Conservation (phyloP, 2,113 vertebrate genomes). For the Cryptotis parvus region DNA sequence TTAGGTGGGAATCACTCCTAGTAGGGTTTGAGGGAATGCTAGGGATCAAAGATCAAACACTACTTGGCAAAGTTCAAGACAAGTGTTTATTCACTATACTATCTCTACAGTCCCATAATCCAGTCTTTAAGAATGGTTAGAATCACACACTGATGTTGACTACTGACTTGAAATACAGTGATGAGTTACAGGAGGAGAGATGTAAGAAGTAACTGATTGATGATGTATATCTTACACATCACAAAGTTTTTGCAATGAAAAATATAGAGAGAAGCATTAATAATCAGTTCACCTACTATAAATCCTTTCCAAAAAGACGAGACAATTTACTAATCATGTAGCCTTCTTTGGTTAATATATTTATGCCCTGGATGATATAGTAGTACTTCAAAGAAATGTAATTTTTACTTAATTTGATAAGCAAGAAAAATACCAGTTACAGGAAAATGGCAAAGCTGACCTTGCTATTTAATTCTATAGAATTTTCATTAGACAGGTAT, state of each 20-base stretch:
- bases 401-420: background rate
- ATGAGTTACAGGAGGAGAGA: background rate
- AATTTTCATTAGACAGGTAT: background rate
- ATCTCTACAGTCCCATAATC: too few species aligned
- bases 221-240: background rate
- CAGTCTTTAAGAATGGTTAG: background rate
- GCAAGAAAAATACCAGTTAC: background rate
- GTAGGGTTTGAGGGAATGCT: too few species aligned
- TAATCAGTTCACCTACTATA: background rate
- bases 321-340: background rate
- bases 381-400: background rate
- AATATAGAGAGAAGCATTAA: background rate
- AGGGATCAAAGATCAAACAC: too few species aligned
- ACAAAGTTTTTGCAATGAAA: background rate
- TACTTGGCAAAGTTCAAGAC: too few species aligned
- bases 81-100: too few species aligned
- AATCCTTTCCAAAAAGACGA: background rate
- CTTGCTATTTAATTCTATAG: background rate
- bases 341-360: conserved; percentile 19
- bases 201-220: background rate
- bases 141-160: background rate
- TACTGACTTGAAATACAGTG: background rate
- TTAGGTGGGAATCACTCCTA: too few species aligned
- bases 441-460: background rate
- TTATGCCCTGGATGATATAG: background rate